These are phyloP conservation scores for Anticlea derivata DNA, from an alignment of 2,888 invertebrate genomes.

Conservation along the genomic window DNA sequence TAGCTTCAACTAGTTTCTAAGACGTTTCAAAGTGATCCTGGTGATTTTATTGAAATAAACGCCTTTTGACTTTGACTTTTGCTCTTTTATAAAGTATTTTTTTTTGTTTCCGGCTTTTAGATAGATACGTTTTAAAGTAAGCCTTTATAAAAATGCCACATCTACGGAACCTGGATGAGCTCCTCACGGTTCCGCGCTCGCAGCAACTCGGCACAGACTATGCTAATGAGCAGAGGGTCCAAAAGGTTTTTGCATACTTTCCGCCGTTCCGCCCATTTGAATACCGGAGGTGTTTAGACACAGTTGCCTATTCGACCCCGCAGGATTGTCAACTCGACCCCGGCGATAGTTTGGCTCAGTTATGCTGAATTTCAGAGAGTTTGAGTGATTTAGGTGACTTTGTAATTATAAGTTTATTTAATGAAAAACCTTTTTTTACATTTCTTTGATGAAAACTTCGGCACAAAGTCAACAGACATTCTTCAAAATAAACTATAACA, in stretches of 20 bases:
- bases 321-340: slow-evolving; percentile 4
- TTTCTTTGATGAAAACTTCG: too few relatives aligned
- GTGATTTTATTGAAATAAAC: too few relatives aligned
- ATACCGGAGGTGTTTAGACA: slow-evolving; percentile 51
- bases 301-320: slow-evolving; percentile 37
- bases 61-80: too few relatives aligned
- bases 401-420: slow-evolving; percentile 20
- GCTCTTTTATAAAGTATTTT: too few relatives aligned
- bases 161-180: slow-evolving; percentile 28
- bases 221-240: slow-evolving; percentile 60
- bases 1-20: too few relatives aligned
- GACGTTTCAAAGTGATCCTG: too few relatives aligned
- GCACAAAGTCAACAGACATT: too few relatives aligned
- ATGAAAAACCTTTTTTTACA: too few relatives aligned
- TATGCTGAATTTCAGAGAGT: slow-evolving; percentile 23
- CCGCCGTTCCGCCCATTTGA: slow-evolving; percentile 60
- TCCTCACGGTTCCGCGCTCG: slow-evolving; percentile 42
- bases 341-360: slow-evolving; percentile 47
- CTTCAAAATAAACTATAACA: too few relatives aligned
- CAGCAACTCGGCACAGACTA: slow-evolving; percentile 55
- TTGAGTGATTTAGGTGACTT: slow-evolving; percentile 37
- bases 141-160: slow-evolving; percentile 21
- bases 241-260: slow-evolving; percentile 62
- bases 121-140: too few relatives aligned
- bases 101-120: too few relatives aligned